phyloP scores from a whole-genome alignment of 2,797 vertebrate genomes.

The Distichodus sexfasciatus region DNA sequence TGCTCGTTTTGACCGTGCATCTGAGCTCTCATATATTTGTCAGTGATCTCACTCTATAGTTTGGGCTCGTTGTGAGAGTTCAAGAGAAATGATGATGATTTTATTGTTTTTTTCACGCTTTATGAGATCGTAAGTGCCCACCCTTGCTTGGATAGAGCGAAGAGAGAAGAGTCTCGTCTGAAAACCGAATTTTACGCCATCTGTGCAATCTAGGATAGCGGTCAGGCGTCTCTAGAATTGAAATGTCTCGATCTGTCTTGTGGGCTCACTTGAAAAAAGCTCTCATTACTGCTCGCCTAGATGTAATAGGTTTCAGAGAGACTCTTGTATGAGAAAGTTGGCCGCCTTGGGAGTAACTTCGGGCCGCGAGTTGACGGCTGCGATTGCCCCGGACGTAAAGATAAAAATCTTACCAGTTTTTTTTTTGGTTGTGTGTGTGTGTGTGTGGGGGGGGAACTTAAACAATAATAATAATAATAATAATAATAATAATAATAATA shows the following conservation, averaged over 20 bases:
- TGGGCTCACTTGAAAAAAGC: slow-evolving; percentile 17
- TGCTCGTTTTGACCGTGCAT: no score
- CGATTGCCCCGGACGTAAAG: no score
- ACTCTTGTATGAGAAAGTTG: background rate
- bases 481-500: no score
- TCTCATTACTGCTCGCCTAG: slow-evolving; percentile 20
- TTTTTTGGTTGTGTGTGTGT: no score
- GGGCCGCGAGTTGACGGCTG: no score
- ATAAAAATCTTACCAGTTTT: no score
- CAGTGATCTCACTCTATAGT: no score
- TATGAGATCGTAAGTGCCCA: slow-evolving; percentile 2
- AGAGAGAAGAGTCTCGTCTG: background rate
- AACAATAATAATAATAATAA: no score
- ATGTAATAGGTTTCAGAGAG: slow-evolving; percentile 6
- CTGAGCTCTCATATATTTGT: no score
- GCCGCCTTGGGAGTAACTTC: background rate
- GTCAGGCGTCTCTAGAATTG: slow-evolving; percentile 11
- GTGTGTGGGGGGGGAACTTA: no score
- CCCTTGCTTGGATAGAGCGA: background rate
- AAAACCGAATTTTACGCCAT: background rate
- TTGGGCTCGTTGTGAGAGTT: background rate
- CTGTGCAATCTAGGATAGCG: slow-evolving; percentile 13
- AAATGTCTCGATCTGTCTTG: slow-evolving; percentile 15
- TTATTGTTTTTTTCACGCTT: slow-evolving; percentile 17
- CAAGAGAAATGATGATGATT: background rate